phyloP scores from a whole-genome alignment of 2,888 invertebrate genomes.

The Nomada lathburiana region DNA sequence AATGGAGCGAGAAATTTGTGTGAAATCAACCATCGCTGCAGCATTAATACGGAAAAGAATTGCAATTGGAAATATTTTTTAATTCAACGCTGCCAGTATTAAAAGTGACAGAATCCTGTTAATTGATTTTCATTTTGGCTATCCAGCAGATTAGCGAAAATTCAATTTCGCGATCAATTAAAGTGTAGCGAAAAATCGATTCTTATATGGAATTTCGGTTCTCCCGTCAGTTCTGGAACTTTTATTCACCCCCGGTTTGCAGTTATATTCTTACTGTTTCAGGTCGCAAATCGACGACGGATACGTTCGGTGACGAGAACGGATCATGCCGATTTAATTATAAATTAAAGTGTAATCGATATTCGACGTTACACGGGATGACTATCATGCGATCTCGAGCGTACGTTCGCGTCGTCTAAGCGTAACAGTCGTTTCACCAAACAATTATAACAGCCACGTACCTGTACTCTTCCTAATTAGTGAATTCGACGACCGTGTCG shows the following conservation, averaged over 20 bases:
- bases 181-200: too few species aligned
- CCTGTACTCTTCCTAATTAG: slow-evolving; percentile 39
- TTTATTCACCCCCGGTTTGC: background rate
- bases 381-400: slow-evolving; percentile 9
- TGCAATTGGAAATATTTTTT: too few species aligned
- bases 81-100: background rate
- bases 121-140: background rate
- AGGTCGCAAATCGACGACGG: slow-evolving; percentile 45
- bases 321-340: slow-evolving; percentile 9
- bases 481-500: background rate
- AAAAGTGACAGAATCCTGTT: background rate
- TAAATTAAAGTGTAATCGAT: slow-evolving; percentile 43
- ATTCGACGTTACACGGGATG: slow-evolving; percentile 49
- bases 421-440: slow-evolving; percentile 19
- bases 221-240: too few species aligned
- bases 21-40: too few species aligned
- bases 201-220: too few species aligned
- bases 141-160: background rate
- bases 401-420: slow-evolving; percentile 21
- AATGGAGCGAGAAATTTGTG: too few species aligned
- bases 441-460: slow-evolving; percentile 5
- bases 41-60: too few species aligned
- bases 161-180: background rate
- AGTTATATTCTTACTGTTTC: slow-evolving; percentile 48
- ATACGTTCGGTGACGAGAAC: slow-evolving; percentile 31